Evolutionary conservation across 2,888 invertebrate genomes (phyloP), one percentile per base, ranked within the genome.

Genomic region (Dione vanillae): DNA sequence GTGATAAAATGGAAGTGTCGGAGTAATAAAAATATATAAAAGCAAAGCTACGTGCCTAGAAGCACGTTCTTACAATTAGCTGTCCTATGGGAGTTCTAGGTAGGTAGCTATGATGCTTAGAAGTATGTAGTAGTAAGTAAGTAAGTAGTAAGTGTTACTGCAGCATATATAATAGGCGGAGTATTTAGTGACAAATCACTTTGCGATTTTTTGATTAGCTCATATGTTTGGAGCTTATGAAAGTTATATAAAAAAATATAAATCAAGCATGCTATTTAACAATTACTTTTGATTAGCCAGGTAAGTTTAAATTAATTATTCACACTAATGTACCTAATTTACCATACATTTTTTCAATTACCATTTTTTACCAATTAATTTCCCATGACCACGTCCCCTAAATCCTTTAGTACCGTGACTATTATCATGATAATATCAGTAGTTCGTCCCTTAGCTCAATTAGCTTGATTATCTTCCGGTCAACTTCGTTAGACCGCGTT

Each of bases 381-480:
- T 37, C 37, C 69, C 65, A 19, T 41, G 27, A 37, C 61, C 59
- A 27, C 16, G 16, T 37, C 58, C 62, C 64, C 43, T 59, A 43
- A 78, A 79, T 78, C n/a, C n/a, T n/a, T n/a, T n/a, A n/a, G 78
- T 76, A 78, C 75, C 52, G 45, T 19, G 40, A 45, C 65, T 27
- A 27, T 27, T 27, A 27, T 27, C 59, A 65, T 54, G 70, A 59
- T 59, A 65, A 73, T 67, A 49, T 56, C 40, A 75, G 76, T 81
- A 83, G 83, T 84, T 81, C 79, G 78, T 76, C 80, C 83, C 83
- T 83, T 81, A 77, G 75, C 74, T 80, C 85, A 86, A 89, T 90
- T 88, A 88, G 85, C 79, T 83, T 85, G 85, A 89, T 87, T 86
- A 86, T 79, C 75, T 73, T 70, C 76, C 77, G 82, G 78, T 78